Conservation (phyloP, 2,888 invertebrate genomes). For the Panzeria rudis region DNA sequence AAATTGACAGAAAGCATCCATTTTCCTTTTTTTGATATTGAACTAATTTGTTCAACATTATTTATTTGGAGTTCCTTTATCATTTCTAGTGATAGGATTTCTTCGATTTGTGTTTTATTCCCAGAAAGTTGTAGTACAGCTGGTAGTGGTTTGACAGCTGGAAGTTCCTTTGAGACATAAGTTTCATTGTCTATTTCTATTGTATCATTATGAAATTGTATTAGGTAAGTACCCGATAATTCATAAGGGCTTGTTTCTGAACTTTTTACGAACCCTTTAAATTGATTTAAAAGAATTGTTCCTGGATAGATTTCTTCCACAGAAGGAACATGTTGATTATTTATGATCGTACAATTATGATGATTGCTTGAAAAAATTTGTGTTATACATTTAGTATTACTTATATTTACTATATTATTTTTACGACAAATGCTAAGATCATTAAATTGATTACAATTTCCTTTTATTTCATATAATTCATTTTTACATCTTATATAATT, state of each 20-base stretch:
- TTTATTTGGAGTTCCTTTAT: conserved; percentile 19
- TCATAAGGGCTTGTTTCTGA: not conserved
- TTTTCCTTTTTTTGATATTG: not conserved
- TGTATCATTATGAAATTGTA: no score
- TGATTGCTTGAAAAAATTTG: conserved; percentile 4
- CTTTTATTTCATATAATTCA: conserved; percentile 2
- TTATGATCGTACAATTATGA: conserved; percentile 9
- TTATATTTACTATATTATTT: not conserved
- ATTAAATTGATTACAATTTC: not conserved
- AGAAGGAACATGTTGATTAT: not conserved
- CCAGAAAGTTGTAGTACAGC: conserved; percentile 16
- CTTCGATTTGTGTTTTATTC: conserved; percentile 22
- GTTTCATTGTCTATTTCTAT: conserved; percentile 9
- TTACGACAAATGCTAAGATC: not conserved
- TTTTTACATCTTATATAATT: conserved; percentile 8
- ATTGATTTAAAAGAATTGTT: conserved; percentile 7
- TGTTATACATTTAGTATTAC: conserved; percentile 8
- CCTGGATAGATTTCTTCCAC: not conserved
- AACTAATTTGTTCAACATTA: no score
- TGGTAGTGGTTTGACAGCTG: conserved; percentile 7
- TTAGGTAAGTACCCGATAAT: conserved; percentile 2
- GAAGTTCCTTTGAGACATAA: conserved; percentile 8
- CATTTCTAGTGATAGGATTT: conserved; percentile 15
- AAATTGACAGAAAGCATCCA: not conserved
- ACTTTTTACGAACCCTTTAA: not conserved